Percentiles rank a stretch among this genome's conserved stretches.
Evolutionary conservation across 2,888 invertebrate genomes (phyloP).

Genomic region (Rhorus exstirpatorius): DNA sequence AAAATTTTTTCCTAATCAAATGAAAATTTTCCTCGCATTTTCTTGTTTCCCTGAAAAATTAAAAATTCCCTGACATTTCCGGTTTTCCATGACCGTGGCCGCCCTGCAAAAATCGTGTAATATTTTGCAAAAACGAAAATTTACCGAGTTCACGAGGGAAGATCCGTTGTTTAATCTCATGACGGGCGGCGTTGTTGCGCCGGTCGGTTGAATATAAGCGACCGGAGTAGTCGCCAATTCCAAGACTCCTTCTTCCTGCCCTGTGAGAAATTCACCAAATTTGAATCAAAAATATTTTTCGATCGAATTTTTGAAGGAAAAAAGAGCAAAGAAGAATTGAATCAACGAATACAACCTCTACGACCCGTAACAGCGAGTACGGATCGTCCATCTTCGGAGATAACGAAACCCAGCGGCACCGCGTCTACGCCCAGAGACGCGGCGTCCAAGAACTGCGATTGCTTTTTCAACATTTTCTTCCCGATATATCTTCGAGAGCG

Average conservation of each 20-base stretch:
- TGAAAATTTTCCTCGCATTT: no score
- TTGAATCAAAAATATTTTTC: background rate
- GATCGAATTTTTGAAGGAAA: background rate
- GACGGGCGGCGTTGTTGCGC: constrained; percentile 62
- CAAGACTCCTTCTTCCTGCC: constrained; percentile 77
- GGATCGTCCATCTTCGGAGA: constrained; percentile 81
- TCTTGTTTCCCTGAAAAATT: no score
- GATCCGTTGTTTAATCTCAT: constrained; percentile 73
- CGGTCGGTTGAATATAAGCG: constrained; percentile 76
- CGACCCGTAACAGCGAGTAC: constrained; percentile 79
- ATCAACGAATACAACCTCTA: constrained; percentile 5
- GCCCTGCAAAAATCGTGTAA: no score
- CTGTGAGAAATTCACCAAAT: constrained; percentile 66
- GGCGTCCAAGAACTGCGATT: constrained; percentile 58
- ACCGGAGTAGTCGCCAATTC: constrained; percentile 80
- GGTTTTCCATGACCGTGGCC: no score
- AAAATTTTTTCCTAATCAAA: no score
- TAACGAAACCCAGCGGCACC: constrained; percentile 79
- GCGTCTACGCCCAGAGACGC: constrained; percentile 65
- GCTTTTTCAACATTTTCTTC: constrained; percentile 70
- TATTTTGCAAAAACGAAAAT: background rate
- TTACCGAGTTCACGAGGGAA: constrained; percentile 72
- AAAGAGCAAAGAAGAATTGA: background rate
- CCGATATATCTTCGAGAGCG: background rate
- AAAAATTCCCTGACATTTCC: no score